These are phyloP conservation scores for Cotesia congregata DNA, from an alignment of 2,888 invertebrate genomes.

Conservation along the genomic window DNA sequence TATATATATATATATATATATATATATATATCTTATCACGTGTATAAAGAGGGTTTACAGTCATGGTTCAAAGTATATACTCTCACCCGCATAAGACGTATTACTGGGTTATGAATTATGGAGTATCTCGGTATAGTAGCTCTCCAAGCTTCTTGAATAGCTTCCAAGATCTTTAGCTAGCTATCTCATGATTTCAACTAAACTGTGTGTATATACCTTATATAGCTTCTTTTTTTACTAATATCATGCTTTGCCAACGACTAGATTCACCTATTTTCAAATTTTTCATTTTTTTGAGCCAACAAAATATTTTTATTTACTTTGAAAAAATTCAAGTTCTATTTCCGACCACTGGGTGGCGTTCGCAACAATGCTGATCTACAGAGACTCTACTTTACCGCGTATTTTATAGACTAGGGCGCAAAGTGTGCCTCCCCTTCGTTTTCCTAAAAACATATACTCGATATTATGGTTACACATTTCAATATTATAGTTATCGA, in stretches of 20 bases:
- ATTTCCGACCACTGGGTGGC: too few species aligned
- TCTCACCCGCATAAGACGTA: neutral
- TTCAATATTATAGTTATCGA: neutral
- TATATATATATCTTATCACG: neutral
- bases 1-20: too few species aligned
- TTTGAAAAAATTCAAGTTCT: too few species aligned
- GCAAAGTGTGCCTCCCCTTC: too few species aligned
- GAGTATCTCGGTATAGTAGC: neutral
- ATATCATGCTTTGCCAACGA: neutral
- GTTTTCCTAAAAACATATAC: neutral
- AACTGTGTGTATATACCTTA: neutral
- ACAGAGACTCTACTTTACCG: too few species aligned
- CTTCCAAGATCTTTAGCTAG: neutral
- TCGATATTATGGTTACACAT: neutral
- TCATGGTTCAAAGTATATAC: neutral
- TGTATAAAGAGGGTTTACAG: neutral
- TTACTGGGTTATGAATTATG: neutral
- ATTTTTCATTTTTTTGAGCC: neutral
- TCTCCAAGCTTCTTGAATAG: neutral
- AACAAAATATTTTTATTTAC: too few species aligned
- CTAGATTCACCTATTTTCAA: neutral
- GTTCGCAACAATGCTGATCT: too few species aligned
- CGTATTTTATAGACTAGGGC: too few species aligned
- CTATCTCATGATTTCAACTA: neutral
- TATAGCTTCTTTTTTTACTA: neutral